Evolutionary conservation across 2,888 invertebrate genomes (phyloP).

Genomic region (Euproctis similis): DNA sequence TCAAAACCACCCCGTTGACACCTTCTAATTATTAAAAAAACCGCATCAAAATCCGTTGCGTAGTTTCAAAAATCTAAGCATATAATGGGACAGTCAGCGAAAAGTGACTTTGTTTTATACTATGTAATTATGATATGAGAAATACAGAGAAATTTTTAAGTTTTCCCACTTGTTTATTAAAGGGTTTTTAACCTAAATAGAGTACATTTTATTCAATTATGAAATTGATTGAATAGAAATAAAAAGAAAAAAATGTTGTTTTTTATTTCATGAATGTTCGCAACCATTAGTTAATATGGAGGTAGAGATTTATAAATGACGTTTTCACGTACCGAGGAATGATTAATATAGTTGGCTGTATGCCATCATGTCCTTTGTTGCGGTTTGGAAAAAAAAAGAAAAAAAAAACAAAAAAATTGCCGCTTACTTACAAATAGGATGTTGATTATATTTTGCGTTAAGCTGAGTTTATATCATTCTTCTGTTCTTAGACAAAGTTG

Average conservation of each 20-base stretch:
- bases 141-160: too few relatives aligned
- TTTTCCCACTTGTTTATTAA: too few relatives aligned
- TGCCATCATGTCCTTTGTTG: conserved; percentile 51
- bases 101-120: too few relatives aligned
- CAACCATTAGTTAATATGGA: conserved; percentile 33
- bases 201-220: conserved; percentile 17
- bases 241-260: too few relatives aligned
- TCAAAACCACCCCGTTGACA: too few relatives aligned
- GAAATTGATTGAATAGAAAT: conserved; percentile 16
- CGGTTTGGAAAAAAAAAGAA: conserved; percentile 35
- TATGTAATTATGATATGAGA: too few relatives aligned
- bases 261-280: conserved; percentile 27
- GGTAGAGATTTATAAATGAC: conserved; percentile 45
- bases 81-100: too few relatives aligned
- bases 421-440: conserved; percentile 8
- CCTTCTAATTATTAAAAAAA: too few relatives aligned
- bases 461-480: background rate
- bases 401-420: conserved; percentile 28
- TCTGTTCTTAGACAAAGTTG: too few relatives aligned
- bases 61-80: too few relatives aligned
- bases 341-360: conserved; percentile 57
- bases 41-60: too few relatives aligned
- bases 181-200: too few relatives aligned
- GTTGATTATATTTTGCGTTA: conserved; percentile 5
- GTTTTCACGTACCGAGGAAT: conserved; percentile 44